Base-by-base conservation (phyloP, 2,113 vertebrate species). In the Sinosuthora webbiana region DNA sequence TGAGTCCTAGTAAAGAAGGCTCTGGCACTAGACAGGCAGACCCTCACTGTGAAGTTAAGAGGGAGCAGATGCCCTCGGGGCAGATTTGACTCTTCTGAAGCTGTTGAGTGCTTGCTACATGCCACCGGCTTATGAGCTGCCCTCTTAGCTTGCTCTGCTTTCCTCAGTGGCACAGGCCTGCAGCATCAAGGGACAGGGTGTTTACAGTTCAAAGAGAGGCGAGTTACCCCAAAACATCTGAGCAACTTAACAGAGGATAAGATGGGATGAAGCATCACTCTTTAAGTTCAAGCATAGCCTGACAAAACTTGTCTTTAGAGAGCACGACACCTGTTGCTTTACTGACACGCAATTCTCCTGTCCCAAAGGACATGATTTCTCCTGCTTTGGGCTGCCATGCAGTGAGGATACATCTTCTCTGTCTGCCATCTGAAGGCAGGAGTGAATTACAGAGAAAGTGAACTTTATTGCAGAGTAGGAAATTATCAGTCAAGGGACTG, bases 41-140 rank as follows among this genome's bases (percentile, higher is more conserved):
- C 28, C 31, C 49, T 47, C 44, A 41, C 75, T 33, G 33, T 23
- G 22, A 31, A 86, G 24, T 7, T 65, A 37, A 31, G 6, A 1
- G 3, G 39, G 7, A 44, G 12, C 47, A 62, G 37, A 44, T 9
- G 22, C 45, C 15, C 22, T 80, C 0, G 0, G 41, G 44, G 25
- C 24, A 60, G 25, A 22, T 28, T 22, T 45, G 47, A 23, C 56
- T 57, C 5, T 39, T 33, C 60, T 59, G 37, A 55, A 75, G 62
- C 11, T 9, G 11, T 11, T 3, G 0, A 8, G 15, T 55, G 15
- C 49, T 71, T 60, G 21, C 67, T 44, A 8, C 12, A 3, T 55
- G 16, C 9, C 52, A 31, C 37, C 18, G 3, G 14, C 4, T 49
- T 44, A 20, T 21, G 45, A 83, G 13, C 13, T 45, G 35, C 44